Base-by-base conservation (phyloP, 2,888 invertebrate species). In the Andrena praecox region DNA sequence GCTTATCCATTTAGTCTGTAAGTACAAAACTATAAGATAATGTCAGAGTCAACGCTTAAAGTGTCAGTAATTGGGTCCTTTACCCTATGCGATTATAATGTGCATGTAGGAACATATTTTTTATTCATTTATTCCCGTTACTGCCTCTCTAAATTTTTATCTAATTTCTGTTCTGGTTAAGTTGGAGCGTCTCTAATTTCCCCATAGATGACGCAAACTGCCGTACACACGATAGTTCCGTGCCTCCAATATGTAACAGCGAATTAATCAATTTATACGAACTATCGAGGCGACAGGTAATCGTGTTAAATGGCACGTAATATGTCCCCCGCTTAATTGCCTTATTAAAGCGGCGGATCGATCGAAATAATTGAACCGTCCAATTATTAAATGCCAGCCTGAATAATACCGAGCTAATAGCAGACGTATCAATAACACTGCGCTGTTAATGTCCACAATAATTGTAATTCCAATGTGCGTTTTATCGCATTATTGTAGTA, bases 291-390 rank as follows among this genome's bases (percentile, higher is more conserved):
- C 50, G 48, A 56, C 52, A 29, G 69, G 56, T 74, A 76, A 82
- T 77, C 77, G 71, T 48, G 64, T 82, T 72, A 80, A 80, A 74
- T 79, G 77, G 72, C 73, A 72, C 68, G 74, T 85, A 77, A 82
- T 77, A 71, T 77, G 77, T 71, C 64, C 78, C 42, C 10, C 54
- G 77, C 75, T 85, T 82, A 85, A 85, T 85, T 85, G 82, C 86
- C 73, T 82, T 71, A 78, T 74, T 82, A 71, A 76, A 60, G 64
- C 76, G 68, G 75, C 75, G 72, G 85, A 85, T 85, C 85, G 86
- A 85, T 82, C 77, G 69, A 82, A 85, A 85, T 85, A 82, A 85
- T 82, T 73, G 76, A 85, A 68, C 63, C 82, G 69, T 68, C 70
- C 75, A 85, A 82, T 85, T 82, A 75, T 77, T 80, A 80, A 85